Evolutionary conservation across 2,888 invertebrate species (phyloP).

Genomic region (Epinotia demarniana): DNA sequence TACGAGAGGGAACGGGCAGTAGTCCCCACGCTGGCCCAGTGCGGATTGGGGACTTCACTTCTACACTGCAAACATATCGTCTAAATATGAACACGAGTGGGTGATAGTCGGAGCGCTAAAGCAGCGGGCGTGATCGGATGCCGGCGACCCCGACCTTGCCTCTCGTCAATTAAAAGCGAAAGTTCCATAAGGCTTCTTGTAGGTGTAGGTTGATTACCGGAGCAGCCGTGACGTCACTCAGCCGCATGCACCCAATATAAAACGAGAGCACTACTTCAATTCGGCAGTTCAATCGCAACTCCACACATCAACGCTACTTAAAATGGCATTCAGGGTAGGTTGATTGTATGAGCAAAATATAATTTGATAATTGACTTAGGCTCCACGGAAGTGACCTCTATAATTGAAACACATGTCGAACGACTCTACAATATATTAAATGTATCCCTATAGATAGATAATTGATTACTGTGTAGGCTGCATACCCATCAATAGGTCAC

Average conservation of each 20-base stretch:
- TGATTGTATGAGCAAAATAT: not conserved
- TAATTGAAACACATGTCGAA: too few species aligned
- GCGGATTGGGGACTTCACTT: too few species aligned
- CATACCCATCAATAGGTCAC: too few species aligned
- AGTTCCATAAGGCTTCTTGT: slow-evolving; percentile 68
- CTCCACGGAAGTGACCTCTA: not conserved
- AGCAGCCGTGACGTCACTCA: slow-evolving; percentile 62
- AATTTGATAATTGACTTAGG: not conserved
- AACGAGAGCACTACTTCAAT: slow-evolving; percentile 60
- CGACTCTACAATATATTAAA: too few species aligned
- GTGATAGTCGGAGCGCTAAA: slow-evolving; percentile 2
- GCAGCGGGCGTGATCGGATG: slow-evolving; percentile 45
- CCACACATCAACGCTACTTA: slow-evolving; percentile 61
- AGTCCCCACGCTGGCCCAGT: too few species aligned
- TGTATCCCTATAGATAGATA: too few species aligned
- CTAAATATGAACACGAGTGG: not conserved
- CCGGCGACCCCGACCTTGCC: slow-evolving; percentile 65
- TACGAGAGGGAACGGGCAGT: too few species aligned
- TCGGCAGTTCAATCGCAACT: slow-evolving; percentile 64
- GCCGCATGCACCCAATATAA: slow-evolving; percentile 58
- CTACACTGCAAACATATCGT: not conserved
- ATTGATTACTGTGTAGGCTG: too few species aligned
- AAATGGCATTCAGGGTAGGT: slow-evolving; percentile 75
- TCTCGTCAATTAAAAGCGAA: slow-evolving; percentile 73
- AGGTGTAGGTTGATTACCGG: slow-evolving; percentile 63